These are phyloP conservation scores for Tragopan temminckii DNA, from an alignment of 2,797 vertebrate genomes.

Conservation along the genomic window DNA sequence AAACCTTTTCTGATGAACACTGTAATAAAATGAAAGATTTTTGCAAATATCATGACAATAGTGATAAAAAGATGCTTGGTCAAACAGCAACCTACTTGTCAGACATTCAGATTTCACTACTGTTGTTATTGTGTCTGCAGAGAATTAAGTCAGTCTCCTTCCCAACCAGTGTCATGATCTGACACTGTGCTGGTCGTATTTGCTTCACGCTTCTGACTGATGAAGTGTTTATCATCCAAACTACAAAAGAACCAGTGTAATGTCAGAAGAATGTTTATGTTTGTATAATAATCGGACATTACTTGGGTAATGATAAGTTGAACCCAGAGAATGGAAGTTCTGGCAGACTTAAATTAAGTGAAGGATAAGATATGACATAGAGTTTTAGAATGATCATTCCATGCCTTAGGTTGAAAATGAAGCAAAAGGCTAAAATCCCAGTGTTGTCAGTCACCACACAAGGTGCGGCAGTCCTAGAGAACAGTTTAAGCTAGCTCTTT, in stretches of 20 bases:
- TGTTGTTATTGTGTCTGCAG: neutral
- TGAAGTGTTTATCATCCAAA: conserved; percentile 10
- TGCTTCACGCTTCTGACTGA: neutral
- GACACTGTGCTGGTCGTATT: neutral
- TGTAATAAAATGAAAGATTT: neutral
- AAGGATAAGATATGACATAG: neutral
- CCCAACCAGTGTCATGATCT: neutral
- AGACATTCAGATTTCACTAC: neutral
- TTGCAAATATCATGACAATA: neutral
- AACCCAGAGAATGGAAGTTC: neutral
- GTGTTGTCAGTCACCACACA: neutral
- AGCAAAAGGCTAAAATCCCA: neutral
- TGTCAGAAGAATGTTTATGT: neutral
- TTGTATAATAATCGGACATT: neutral
- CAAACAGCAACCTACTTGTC: neutral
- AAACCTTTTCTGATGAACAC: neutral
- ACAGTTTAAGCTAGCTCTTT: neutral
- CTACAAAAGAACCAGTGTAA: neutral
- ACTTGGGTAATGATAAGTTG: conserved; percentile 4
- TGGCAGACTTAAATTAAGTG: conserved; percentile 26
- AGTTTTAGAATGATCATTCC: conserved; percentile 25
- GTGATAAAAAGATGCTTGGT: neutral
- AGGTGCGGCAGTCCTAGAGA: neutral
- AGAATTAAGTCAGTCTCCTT: neutral
- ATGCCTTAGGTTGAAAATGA: neutral